Conservation (phyloP, 2,888 invertebrate genomes). For the Boloria euphrosyne region DNA sequence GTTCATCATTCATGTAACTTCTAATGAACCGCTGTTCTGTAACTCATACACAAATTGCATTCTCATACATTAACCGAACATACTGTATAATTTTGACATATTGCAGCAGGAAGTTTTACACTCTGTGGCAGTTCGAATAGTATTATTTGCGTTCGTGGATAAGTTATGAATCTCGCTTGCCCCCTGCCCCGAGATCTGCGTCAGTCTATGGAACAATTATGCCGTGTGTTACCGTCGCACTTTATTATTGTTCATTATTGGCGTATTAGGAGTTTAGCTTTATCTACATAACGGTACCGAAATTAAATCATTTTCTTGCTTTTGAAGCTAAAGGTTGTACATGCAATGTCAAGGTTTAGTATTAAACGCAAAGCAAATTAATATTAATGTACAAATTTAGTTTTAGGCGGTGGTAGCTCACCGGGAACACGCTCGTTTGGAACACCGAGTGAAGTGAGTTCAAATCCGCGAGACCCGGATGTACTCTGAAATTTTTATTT, state of each 20-base stretch:
- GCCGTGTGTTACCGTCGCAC: constrained; percentile 59
- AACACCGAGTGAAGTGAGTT: too few relatives aligned
- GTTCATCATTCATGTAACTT: constrained; percentile 1
- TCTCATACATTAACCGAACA: constrained; percentile 25
- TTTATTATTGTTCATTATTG: constrained; percentile 59
- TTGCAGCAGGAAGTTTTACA: constrained; percentile 30
- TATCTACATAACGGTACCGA: constrained; percentile 38
- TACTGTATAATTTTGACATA: constrained; percentile 35
- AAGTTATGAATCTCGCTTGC: constrained; percentile 71
- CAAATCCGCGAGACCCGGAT: too few relatives aligned
- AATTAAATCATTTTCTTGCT: constrained; percentile 38
- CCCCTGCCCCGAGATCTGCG: constrained; percentile 69
- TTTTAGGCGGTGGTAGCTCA: not conserved
- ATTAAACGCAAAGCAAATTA: not conserved
- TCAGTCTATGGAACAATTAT: constrained; percentile 75
- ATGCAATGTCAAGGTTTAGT: constrained; percentile 34
- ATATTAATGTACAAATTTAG: not conserved
- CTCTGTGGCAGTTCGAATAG: constrained; percentile 33
- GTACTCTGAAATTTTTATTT: too few relatives aligned
- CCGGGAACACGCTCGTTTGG: too few relatives aligned
- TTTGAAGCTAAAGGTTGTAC: constrained; percentile 33
- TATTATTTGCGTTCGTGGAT: constrained; percentile 43
- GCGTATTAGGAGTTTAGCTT: constrained; percentile 38
- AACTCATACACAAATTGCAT: constrained; percentile 22
- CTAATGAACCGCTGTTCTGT: constrained; percentile 3